Conservation (phyloP, 2,113 vertebrate genomes). For the Atrichornis clamosus region DNA sequence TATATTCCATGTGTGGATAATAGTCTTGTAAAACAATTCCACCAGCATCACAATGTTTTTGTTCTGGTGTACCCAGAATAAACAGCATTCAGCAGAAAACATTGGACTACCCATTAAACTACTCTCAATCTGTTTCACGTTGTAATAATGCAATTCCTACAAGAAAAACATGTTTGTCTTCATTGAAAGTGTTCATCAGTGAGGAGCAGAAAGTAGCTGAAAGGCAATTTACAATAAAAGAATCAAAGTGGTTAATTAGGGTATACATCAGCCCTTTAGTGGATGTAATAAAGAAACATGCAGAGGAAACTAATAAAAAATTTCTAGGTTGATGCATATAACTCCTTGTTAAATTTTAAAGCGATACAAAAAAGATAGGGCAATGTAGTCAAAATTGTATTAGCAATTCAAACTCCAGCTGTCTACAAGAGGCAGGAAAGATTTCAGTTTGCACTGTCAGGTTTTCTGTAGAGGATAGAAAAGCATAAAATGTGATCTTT, state of each 20-base stretch:
- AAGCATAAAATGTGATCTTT: neutral
- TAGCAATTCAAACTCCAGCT: neutral
- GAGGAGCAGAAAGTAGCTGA: neutral
- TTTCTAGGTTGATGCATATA: neutral
- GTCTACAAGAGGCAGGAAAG: neutral
- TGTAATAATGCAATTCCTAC: neutral
- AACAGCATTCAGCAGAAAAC: neutral
- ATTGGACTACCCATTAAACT: neutral
- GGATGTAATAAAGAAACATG: neutral
- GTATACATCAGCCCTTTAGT: neutral
- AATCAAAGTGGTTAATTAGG: neutral
- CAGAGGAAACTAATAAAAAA: neutral
- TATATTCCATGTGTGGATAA: neutral
- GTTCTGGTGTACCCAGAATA: neutral
- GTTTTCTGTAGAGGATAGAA: neutral
- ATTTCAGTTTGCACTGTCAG: neutral
- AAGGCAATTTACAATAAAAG: neutral
- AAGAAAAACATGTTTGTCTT: conserved; percentile 2
- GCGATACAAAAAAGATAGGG: neutral
- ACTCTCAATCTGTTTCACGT: neutral
- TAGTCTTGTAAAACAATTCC: neutral
- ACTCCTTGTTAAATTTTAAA: neutral
- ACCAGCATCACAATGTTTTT: neutral
- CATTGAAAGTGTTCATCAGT: neutral
- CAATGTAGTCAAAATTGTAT: neutral